Evolutionary conservation across 1,140 invertebrate species (phyloP).

Genomic region (Phocides pigmalion): DNA sequence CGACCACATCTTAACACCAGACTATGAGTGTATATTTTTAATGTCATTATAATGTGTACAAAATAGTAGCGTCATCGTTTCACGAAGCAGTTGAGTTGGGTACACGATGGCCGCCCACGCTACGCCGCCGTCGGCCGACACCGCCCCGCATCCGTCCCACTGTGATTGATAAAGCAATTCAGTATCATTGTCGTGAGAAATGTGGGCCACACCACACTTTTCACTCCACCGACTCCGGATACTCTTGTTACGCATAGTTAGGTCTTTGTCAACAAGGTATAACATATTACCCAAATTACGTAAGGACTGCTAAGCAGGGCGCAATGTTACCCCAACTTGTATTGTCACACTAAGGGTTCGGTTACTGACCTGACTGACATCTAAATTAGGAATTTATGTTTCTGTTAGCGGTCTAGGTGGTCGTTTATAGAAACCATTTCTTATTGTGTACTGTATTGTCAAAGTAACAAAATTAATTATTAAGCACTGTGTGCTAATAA

Average conservation of each 20-base stretch:
- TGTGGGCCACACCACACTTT: slow-evolving; percentile 44
- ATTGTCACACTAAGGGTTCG: too few relatives aligned
- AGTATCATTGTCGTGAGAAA: slow-evolving; percentile 78
- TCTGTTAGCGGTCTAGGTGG: too few relatives aligned
- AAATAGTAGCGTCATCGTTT: slow-evolving; percentile 21
- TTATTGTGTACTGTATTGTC: too few relatives aligned
- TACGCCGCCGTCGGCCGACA: slow-evolving; percentile 53
- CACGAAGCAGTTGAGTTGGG: too few relatives aligned
- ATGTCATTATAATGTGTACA: background rate
- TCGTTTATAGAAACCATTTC: too few relatives aligned
- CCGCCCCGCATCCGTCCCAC: slow-evolving; percentile 67
- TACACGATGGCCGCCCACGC: slow-evolving; percentile 54
- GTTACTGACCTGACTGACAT: too few relatives aligned
- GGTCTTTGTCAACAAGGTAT: background rate
- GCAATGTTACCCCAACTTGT: too few relatives aligned
- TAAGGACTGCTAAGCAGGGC: too few relatives aligned
- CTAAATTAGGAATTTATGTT: too few relatives aligned
- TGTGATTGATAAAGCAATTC: slow-evolving; percentile 75
- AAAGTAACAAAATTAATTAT: too few relatives aligned
- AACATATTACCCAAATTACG: background rate
- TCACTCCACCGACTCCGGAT: slow-evolving; percentile 21
- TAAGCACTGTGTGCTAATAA: too few relatives aligned
- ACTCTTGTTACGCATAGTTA: slow-evolving; percentile 16
- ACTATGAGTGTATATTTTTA: background rate
- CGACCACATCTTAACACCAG: too few relatives aligned